Conservation (phyloP, 2,797 vertebrate genomes). For the Pelodytes ibericus region DNA sequence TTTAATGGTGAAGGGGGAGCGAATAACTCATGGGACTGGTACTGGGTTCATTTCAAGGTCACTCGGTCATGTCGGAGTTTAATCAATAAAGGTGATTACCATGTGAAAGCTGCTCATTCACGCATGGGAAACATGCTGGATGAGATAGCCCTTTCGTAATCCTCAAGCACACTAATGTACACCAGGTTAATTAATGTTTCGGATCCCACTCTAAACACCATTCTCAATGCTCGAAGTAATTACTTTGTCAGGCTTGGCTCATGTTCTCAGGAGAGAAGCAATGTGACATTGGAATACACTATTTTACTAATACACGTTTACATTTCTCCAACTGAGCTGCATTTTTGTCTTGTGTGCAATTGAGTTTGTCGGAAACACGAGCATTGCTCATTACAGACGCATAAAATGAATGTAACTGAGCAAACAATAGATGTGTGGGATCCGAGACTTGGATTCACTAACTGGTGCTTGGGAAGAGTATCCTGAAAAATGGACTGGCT, state of each 20-base stretch:
- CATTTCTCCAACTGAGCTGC: no score
- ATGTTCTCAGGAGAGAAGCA: no score
- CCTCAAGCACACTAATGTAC: neutral
- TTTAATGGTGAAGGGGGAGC: constrained; percentile 29
- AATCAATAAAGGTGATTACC: constrained; percentile 48
- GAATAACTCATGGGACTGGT: constrained; percentile 14
- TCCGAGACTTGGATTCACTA: no score
- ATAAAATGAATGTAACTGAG: no score
- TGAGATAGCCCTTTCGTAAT: neutral
- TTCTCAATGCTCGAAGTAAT: neutral
- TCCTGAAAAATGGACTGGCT: no score
- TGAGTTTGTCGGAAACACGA: no score
- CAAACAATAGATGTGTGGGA: no score
- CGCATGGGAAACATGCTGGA: constrained; percentile 21
- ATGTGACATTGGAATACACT: no score
- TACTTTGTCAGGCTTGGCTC: neutral
- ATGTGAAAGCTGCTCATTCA: constrained; percentile 49
- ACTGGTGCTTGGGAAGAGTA: no score
- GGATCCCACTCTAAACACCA: neutral
- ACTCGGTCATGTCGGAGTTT: constrained; percentile 32
- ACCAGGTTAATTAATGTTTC: neutral
- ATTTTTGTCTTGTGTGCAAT: no score
- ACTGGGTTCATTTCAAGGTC: constrained; percentile 47
- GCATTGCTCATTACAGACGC: no score
- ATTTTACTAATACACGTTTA: no score